These are phyloP conservation scores for Torymus texanus DNA, from an alignment of 2,888 invertebrate species.

Conservation along the genomic window DNA sequence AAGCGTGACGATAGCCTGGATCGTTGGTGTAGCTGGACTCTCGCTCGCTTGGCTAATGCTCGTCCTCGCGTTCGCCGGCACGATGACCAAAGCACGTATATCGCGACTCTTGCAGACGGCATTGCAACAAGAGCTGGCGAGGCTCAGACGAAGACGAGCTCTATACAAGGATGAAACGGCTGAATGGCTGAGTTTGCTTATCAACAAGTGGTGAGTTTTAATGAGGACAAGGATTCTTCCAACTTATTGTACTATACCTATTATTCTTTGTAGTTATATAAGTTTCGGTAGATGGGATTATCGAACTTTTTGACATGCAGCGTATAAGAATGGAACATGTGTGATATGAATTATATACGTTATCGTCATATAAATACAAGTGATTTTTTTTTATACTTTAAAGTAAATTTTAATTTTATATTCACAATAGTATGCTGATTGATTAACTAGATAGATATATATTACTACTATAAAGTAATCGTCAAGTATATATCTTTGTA, in stretches of 20 bases:
- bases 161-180: conserved; percentile 76
- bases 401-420: no score
- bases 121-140: conserved; percentile 69
- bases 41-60: conserved; percentile 73
- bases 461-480: no score
- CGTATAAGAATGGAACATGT: no score
- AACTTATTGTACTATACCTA: not conserved
- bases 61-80: conserved; percentile 68
- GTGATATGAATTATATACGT: no score
- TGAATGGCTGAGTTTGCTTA: conserved; percentile 77
- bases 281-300: no score
- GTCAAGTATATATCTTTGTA: no score
- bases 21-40: conserved; percentile 71
- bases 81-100: conserved; percentile 68
- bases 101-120: conserved; percentile 68
- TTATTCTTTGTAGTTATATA: not conserved
- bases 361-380: no score
- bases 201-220: conserved; percentile 75
- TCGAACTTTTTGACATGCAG: no score
- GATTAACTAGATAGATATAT: no score
- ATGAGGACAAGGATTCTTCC: not conserved
- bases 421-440: no score
- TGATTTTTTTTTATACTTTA: no score
- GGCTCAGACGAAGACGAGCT: conserved; percentile 75
- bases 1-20: conserved; percentile 69